These are phyloP conservation scores for Neria commutata DNA, from an alignment of 2,888 invertebrate species.

Conservation along the genomic window DNA sequence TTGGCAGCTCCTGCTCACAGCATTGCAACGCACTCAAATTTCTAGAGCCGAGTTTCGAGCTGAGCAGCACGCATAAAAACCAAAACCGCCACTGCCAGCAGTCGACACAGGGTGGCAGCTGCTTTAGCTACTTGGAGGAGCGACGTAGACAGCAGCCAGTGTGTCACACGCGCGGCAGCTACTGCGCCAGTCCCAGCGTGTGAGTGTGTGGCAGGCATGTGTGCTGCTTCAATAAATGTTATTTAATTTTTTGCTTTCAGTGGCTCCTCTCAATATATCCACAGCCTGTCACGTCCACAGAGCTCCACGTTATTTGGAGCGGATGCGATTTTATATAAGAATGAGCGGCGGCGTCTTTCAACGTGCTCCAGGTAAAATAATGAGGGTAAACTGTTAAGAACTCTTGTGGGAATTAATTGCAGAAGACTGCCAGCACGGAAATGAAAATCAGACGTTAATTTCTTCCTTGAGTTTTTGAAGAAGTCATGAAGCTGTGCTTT, in stretches of 20 bases:
- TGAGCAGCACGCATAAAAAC: slow-evolving; percentile 1
- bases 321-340: slow-evolving; percentile 10
- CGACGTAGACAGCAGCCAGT: slow-evolving; percentile 51
- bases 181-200: slow-evolving; percentile 8
- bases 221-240: background rate
- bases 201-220: background rate
- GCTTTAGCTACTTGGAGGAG: slow-evolving; percentile 22
- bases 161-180: slow-evolving; percentile 44
- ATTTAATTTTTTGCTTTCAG: background rate
- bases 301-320: background rate
- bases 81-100: slow-evolving; percentile 26
- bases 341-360: slow-evolving; percentile 39
- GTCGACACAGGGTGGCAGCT: slow-evolving; percentile 24
- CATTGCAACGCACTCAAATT: slow-evolving; percentile 2
- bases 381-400: no score
- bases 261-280: background rate
- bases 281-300: background rate
- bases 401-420: background rate
- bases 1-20: background rate
- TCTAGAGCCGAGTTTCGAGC: slow-evolving; percentile 6
- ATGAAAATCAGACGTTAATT: background rate
- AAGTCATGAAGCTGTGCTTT: background rate
- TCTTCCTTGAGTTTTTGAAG: background rate
- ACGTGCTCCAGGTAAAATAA: slow-evolving; percentile 39
- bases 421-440: background rate